Evolutionary conservation across 2,113 vertebrate species (phyloP).

Genomic region (Actenoides lindsayi): DNA sequence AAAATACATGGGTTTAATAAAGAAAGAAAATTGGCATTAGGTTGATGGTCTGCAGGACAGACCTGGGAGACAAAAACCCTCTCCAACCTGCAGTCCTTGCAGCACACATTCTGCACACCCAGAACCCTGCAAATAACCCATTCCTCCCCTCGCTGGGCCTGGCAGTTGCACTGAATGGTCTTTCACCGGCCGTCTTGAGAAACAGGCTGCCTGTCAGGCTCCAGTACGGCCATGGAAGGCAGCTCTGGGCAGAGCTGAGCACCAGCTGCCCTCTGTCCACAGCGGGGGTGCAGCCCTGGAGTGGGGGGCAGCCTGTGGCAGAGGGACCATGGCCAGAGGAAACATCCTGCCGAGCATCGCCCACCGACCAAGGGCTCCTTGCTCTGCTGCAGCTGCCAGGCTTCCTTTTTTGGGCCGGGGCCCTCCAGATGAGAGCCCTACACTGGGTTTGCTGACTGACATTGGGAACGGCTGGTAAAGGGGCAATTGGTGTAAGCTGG

Average conservation of each 20-base stretch:
- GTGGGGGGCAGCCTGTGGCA: neutral
- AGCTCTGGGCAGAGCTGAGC: neutral
- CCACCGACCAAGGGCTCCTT: fast-evolving
- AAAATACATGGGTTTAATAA: slow-evolving; percentile 24
- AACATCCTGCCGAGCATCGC: neutral
- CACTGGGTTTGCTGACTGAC: neutral
- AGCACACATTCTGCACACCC: neutral
- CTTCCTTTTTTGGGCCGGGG: neutral
- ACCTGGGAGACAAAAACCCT: neutral
- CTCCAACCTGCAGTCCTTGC: neutral
- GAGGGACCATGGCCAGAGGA: neutral
- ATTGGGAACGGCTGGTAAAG: neutral
- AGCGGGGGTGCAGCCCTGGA: neutral
- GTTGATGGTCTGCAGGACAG: neutral
- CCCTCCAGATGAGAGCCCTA: neutral
- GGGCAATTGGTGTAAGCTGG: neutral
- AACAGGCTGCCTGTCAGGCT: neutral
- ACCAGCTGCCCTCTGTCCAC: neutral
- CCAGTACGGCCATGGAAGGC: neutral
- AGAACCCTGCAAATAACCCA: neutral
- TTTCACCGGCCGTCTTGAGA: neutral
- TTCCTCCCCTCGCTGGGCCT: neutral
- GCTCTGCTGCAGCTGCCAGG: neutral
- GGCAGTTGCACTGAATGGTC: neutral
- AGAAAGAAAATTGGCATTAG: neutral